phyloP scores from a whole-genome alignment of 2,113 vertebrate species.

The Lichenostomus cassidix region DNA sequence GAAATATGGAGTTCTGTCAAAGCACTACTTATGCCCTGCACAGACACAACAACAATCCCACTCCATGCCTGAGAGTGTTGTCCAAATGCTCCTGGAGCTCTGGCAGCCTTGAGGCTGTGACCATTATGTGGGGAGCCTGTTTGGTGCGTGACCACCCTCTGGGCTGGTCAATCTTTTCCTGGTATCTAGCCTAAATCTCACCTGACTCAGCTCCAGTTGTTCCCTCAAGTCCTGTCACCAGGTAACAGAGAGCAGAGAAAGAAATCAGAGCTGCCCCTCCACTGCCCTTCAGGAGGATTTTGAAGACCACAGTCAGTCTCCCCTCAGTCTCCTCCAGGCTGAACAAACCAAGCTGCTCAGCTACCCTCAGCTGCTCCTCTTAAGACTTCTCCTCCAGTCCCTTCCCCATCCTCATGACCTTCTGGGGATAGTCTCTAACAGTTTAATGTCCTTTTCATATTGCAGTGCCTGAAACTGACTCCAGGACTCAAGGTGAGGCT shows the following conservation, averaged over 20 bases:
- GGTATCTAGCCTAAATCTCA: not conserved
- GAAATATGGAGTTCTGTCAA: accelerated
- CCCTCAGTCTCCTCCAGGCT: not conserved
- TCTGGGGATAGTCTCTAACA: not conserved
- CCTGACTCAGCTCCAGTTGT: accelerated
- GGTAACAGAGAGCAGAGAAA: not conserved
- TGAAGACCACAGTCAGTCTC: not conserved
- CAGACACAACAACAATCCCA: not conserved
- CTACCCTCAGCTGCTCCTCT: not conserved
- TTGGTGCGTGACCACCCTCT: not conserved
- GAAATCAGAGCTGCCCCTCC: not conserved
- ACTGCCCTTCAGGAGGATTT: not conserved
- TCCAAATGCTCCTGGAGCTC: not conserved
- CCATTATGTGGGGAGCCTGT: not conserved
- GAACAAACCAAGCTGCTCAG: not conserved
- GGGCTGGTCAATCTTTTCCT: not conserved
- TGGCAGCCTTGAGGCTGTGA: not conserved
- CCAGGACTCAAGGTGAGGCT: not conserved
- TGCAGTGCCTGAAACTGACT: not conserved
- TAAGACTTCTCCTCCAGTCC: not conserved
- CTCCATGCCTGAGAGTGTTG: not conserved
- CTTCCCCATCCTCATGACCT: not conserved
- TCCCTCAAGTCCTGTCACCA: not conserved
- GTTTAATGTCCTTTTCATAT: not conserved
- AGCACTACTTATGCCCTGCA: not conserved